Evolutionary conservation across 2,113 vertebrate genomes (phyloP), one percentile per base, ranked within the genome.

Genomic region (Hyaena hyaena): DNA sequence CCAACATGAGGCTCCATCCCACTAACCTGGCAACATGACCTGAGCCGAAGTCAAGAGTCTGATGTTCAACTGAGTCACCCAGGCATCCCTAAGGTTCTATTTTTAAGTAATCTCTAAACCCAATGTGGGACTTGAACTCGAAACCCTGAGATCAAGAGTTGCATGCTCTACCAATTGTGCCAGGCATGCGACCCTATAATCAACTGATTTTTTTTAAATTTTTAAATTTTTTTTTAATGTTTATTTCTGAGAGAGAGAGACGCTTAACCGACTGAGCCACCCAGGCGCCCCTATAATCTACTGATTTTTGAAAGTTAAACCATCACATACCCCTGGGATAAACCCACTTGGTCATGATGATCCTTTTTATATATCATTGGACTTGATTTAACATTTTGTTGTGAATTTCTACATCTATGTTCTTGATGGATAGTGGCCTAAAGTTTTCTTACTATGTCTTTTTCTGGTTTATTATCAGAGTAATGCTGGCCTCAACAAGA

Each of bases 391-490:
- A 10, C 43, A 81, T 43, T 87, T 53, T 92, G 50, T 65, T 8
- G 3, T 10, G 9, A 45, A 92, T 83, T 88, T 93, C 68, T 83
- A 0, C 35, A 96, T 68, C 35, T 88, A 24, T 88, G 28, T 96
- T 92, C 28, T 28, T 50, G 53, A 96, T 12, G 15, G 28, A 68
- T 87, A 82, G 11, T 16, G 28, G 71, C 7, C 39, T 80, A 35
- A 23, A 50, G 21, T 85, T n/a, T 96, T 53, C 45, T 88, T 53
- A 33, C 15, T 68, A 63, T 76, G 35, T 74, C 58, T 85, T 85
- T 88, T 66, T 61, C 31, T 82, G 33, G 68, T 43, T 94, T 90
- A 76, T 82, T 73, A 77, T 90, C 55, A 97, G 48, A 81, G 45
- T 66, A 86, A 74, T 90, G 31, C 10, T 85, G 45, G 55, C 8